phyloP scores from a whole-genome alignment of 2,888 invertebrate species.

The Thyatira batis region DNA sequence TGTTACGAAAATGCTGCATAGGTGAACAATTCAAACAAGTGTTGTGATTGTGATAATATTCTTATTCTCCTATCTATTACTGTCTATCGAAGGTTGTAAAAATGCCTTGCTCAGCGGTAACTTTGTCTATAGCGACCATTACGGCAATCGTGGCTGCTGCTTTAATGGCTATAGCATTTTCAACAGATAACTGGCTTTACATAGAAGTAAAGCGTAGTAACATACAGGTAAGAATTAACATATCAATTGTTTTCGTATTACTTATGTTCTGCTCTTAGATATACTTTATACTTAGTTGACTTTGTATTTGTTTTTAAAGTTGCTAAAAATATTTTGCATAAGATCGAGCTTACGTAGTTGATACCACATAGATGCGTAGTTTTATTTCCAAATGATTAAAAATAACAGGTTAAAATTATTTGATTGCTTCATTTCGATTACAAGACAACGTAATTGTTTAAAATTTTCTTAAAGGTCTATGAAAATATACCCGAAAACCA shows the following conservation, averaged over 20 bases:
- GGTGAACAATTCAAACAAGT: conserved; percentile 72
- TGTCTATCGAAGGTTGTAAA: conserved; percentile 73
- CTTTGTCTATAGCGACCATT: conserved; percentile 96
- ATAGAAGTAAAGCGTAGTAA: conserved; percentile 94
- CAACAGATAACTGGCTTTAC: conserved; percentile 98
- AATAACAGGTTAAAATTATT: too few species aligned
- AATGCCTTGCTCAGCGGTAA: conserved; percentile 97
- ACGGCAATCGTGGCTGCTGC: conserved; percentile 97
- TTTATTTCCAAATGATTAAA: too few species aligned
- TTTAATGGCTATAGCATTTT: conserved; percentile 95
- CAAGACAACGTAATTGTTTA: too few species aligned
- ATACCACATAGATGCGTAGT: neutral
- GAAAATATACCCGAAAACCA: too few species aligned
- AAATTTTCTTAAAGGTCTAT: too few species aligned
- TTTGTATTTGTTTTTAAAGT: neutral
- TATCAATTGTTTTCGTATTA: neutral
- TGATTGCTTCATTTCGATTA: neutral
- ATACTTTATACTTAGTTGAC: neutral
- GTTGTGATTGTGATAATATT: conserved; percentile 74
- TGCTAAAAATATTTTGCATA: conserved; percentile 15
- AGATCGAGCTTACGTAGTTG: conserved; percentile 19
- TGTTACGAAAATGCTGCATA: conserved; percentile 80
- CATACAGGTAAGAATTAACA: conserved; percentile 87
- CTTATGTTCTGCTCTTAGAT: too few species aligned
- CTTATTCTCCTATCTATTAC: conserved; percentile 55